Percentiles rank a stretch among this genome's conserved stretches.
These are phyloP conservation scores for Hemibagrus wyckioides DNA, from an alignment of 2,113 vertebrate species.

Conservation along the genomic window DNA sequence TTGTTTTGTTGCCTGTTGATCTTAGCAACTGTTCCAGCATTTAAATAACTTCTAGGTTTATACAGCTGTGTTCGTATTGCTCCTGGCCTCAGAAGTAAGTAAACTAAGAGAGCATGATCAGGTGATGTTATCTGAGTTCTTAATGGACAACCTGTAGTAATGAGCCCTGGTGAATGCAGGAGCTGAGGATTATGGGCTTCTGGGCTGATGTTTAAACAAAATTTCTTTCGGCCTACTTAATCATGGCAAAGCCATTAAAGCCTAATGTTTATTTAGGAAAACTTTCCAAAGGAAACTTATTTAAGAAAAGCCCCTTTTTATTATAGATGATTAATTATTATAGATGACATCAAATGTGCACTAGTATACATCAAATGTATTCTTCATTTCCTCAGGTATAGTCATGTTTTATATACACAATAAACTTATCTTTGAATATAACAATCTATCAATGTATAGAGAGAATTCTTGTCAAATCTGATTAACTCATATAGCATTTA, in stretches of 20 bases:
- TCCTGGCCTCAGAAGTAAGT: slow-evolving; percentile 4
- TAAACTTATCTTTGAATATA: not conserved
- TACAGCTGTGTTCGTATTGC: slow-evolving; percentile 29
- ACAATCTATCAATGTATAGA: not conserved
- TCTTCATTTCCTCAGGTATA: not conserved
- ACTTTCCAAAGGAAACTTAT: not conserved
- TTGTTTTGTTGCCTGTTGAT: slow-evolving; percentile 17
- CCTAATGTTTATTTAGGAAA: not conserved
- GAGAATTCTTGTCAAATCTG: not conserved
- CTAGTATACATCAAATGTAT: not conserved
- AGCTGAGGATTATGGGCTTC: slow-evolving; percentile 1
- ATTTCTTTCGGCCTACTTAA: not conserved
- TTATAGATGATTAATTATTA: not conserved
- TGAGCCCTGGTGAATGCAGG: not conserved
- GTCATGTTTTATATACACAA: not conserved
- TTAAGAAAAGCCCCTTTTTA: not conserved
- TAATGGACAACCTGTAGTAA: not conserved
- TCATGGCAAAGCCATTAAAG: slow-evolving; percentile 12
- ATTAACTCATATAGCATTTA: not conserved
- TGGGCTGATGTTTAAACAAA: not conserved
- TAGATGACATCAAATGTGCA: not conserved
- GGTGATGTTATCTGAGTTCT: slow-evolving; percentile 3
- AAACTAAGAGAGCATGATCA: not conserved
- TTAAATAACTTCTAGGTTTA: slow-evolving; percentile 15
- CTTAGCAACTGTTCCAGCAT: slow-evolving; percentile 30